Base-by-base conservation (phyloP, 2,888 invertebrate genomes). In the Dasypogon diadema region DNA sequence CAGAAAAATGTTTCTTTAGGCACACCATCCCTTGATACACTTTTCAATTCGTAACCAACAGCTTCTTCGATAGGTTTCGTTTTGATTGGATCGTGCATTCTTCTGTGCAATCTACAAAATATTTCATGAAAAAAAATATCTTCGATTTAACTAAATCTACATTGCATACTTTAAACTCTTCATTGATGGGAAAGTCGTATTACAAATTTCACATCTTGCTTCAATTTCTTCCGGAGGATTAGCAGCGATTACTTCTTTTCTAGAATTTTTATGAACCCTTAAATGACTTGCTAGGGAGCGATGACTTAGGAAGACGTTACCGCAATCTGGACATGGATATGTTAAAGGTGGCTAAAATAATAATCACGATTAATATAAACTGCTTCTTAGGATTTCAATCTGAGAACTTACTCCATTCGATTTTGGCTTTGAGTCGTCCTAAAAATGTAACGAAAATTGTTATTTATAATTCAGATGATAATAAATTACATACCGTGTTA, bases 51-150 rank as follows among this genome's bases (percentile, higher is more conserved):
- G 26, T 81, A 82, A 51, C 81, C 82, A 76, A 84, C 83, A 18
- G 81, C 84, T 60, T 83, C 82, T 1, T 83, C 85, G 22, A 82
- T 80, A 0, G 85, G 83, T 58, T 80, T 87, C 88, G 85, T 87
- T 83, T 90, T 89, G 3, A 91, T 87, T 2, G 92, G 92, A 37
- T 91, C 90, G 80, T 93, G 93, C 90, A 93, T 93, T 78, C 92
- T 88, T 80, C 89, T 89, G 82, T 93, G 93, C 58, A 93, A 85
- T 80, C 92, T 82, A 30, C 34, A 26, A 60, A 48, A n/a, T 42
- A 34, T 60, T 26, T 4, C 12, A n/a, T 8, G 1, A 5, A 63
- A 2, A 72, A 4, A 14, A 37, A 16, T 16, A 10, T 10, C 2
- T 5, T n/a, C n/a, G 3, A n/a, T 30, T 51, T 65, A 4, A 16